Percentiles rank a stretch among this genome's conserved stretches.
Conservation (phyloP, 2,888 invertebrate species). For the Melieria omissa region DNA sequence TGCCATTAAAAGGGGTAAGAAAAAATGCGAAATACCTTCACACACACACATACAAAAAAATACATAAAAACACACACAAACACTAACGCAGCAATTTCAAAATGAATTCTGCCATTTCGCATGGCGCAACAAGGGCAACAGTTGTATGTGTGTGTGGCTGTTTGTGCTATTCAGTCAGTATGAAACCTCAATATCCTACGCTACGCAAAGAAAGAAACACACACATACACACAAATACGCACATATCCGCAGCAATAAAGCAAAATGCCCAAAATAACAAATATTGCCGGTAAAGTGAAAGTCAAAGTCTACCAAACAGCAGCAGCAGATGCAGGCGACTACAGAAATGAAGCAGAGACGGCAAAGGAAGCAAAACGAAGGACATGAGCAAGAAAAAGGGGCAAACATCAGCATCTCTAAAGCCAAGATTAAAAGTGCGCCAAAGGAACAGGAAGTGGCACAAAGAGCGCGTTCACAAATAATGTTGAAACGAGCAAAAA, state of each 20-base stretch:
- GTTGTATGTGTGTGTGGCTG: too few relatives aligned
- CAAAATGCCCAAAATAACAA: not conserved
- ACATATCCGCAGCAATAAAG: constrained; percentile 5
- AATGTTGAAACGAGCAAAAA: not conserved
- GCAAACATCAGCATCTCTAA: not conserved
- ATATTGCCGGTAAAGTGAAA: not conserved
- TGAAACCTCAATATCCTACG: not conserved
- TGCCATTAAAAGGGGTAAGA: constrained; percentile 3
- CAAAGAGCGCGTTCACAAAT: not conserved
- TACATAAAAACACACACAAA: not conserved
- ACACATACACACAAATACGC: constrained; percentile 3
- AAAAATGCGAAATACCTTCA: not conserved
- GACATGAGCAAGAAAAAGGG: not conserved
- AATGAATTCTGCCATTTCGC: too few relatives aligned
- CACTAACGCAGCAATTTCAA: not conserved
- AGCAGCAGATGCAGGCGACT: too few relatives aligned
- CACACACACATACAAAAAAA: not conserved
- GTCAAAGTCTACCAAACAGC: too few relatives aligned
- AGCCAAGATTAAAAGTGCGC: not conserved
- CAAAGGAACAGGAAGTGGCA: not conserved
- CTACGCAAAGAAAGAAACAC: not conserved
- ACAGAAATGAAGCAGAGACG: too few relatives aligned
- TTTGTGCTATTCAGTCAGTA: too few relatives aligned
- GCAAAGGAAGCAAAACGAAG: too few relatives aligned
- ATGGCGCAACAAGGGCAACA: too few relatives aligned